Percentiles rank a stretch among this genome's conserved stretches.
Evolutionary conservation across 2,888 invertebrate genomes (phyloP).

Genomic region (Melolontha melolontha): DNA sequence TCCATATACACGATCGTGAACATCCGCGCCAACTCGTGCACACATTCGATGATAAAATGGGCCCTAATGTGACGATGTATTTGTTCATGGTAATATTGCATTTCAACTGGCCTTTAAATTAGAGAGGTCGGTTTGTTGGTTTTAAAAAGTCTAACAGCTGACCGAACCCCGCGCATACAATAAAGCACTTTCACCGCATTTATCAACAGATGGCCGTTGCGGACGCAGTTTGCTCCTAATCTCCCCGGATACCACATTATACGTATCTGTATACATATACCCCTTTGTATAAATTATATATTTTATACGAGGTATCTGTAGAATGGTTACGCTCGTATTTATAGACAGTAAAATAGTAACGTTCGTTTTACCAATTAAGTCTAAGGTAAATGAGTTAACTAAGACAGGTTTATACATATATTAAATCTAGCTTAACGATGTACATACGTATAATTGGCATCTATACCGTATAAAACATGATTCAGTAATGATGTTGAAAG

Average conservation of each 20-base stretch:
- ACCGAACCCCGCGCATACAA: conserved; percentile 26
- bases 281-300: neutral
- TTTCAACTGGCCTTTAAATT: conserved; percentile 35
- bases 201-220: conserved; percentile 35
- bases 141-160: conserved; percentile 28
- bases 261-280: neutral
- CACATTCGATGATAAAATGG: conserved; percentile 29
- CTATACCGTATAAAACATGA: no score
- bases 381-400: no score
- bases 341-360: no score
- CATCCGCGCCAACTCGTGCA: neutral
- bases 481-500: no score
- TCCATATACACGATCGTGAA: neutral
- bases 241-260: conserved; percentile 12
- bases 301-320: no score
- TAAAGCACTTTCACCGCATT: conserved; percentile 34
- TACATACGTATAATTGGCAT: no score
- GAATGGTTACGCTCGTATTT: no score
- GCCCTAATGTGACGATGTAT: conserved; percentile 31
- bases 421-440: no score
- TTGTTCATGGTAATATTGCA: conserved; percentile 36
- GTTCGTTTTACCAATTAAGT: no score
- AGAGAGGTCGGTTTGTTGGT: conserved; percentile 23
- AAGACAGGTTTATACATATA: no score
- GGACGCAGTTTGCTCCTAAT: conserved; percentile 27